Evolutionary conservation across 2,888 invertebrate species (phyloP).

Genomic region (Oscheius sp.): DNA sequence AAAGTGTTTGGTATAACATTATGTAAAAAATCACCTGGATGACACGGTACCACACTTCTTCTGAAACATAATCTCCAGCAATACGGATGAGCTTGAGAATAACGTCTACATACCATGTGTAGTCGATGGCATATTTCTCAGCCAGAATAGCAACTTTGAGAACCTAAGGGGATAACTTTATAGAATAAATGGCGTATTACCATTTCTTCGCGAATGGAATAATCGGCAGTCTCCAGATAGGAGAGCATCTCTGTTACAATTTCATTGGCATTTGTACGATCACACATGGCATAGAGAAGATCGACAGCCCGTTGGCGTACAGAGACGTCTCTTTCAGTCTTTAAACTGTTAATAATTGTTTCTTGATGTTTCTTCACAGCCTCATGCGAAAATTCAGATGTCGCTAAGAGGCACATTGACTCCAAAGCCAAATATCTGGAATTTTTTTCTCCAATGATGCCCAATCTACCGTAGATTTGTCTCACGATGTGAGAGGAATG

Average conservation of each 20-base stretch:
- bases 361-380: slow-evolving; percentile 99
- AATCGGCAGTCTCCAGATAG: slow-evolving; percentile 98
- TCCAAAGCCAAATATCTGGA: slow-evolving; percentile 88
- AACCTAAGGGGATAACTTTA: slow-evolving; percentile 73
- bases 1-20: slow-evolving; percentile 5
- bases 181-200: slow-evolving; percentile 72
- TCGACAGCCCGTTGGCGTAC: slow-evolving; percentile 98
- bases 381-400: slow-evolving; percentile 98
- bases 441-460: neutral
- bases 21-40: slow-evolving; percentile 74
- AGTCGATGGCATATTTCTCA: slow-evolving; percentile 98
- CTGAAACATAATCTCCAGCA: slow-evolving; percentile 98
- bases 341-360: slow-evolving; percentile 97
- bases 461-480: slow-evolving; percentile 83
- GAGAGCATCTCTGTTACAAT: slow-evolving; percentile 99
- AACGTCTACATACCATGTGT: slow-evolving; percentile 93
- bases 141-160: slow-evolving; percentile 98
- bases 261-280: slow-evolving; percentile 97
- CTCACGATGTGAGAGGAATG: slow-evolving; percentile 90
- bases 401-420: slow-evolving; percentile 98
- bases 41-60: slow-evolving; percentile 99
- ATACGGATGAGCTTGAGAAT: slow-evolving; percentile 97
- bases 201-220: slow-evolving; percentile 99
- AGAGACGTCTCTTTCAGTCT: slow-evolving; percentile 72
- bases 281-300: slow-evolving; percentile 98